Base-by-base conservation (phyloP, 2,888 invertebrate species). In the Mayetiola destructor region DNA sequence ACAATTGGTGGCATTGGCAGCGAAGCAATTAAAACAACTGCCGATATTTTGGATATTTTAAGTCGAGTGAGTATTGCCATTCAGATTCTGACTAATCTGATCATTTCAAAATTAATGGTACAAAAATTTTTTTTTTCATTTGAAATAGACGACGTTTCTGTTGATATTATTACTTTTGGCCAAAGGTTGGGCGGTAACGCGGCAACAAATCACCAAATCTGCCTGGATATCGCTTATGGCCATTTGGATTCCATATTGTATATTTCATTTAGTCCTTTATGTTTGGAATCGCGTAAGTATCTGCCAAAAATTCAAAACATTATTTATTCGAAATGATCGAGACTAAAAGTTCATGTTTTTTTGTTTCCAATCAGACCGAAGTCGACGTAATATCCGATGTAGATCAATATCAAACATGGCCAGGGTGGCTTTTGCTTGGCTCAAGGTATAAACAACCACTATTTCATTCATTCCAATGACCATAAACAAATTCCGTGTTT, bases 381-480 rank as follows among this genome's bases (percentile, higher is more conserved):
- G 88, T 96, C 39, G 93, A 96, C 70, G 89, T 92, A 55, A 88
- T 95, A 64, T 92, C 93, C 69, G 95, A 96, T 69, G 88, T 92
- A 57, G 95, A 95, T 67, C 93, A 96, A 68, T 97, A 94, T 74
- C 93, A 95, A 73, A 94, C 95, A 0, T 93, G 93, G 91, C 95
- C 96, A 0, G 96, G 96, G 5, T 93, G 93, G 86, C 78, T 95
- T 61, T 91, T 95, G 60, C 79, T 97, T 1, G 81, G 86, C 29
- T 82, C 96, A 62, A 76, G 73, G 73, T 73, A 60, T 56, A 59
- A 58, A 21, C 14, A 35, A 6, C 20, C 9, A 23, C 23, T 42
- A 23, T 37, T 37, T 37, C 14, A 12, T n/a, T 48, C 39, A 30
- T 32, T 14, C 18, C 30, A 14, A 35, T 21, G n/a, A 35, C 5